Evolutionary conservation across 2,888 invertebrate species (phyloP), one percentile per base, ranked within the genome.

Genomic region (Mechanitis mazaeus): DNA sequence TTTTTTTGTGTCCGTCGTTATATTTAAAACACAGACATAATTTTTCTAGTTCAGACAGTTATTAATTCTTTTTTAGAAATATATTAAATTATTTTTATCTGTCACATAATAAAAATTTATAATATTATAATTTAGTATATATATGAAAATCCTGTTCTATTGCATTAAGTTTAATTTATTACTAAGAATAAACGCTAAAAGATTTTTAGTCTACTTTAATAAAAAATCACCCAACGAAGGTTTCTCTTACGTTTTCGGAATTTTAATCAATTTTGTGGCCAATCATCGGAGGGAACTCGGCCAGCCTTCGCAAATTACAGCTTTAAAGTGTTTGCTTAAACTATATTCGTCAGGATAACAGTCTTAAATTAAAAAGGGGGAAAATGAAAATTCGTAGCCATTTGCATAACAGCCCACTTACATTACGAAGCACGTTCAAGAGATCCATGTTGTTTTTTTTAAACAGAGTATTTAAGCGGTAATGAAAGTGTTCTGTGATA

Each of bases 241-340:
- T 47, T 50, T 50, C 54, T 57, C 55, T 59, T 79, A 84, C 85
- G 81, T 80, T 79, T 78, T 75, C 69, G 78, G 85, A 87, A 87
- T 87, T 87, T 87, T 85, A 87, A 87, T 87, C 85, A 87, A 85
- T 84, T 84, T 82, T 83, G 84, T 75, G 86, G 83, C 82, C 85
- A 83, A 85, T 86, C 83, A 80, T 79, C 78, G 80, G 67, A 75
- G 76, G 72, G 72, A 70, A 65, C 76, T 73, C 74, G 75, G 76
- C 79, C 77, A 75, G 75, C 75, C 76, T 80, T 83, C 77, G 71
- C 83, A 83, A 85, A 85, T 86, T 85, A 83, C 81, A 78, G 78
- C 78, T 78, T 80, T 78, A 73, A 79, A 82, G 70, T 77, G 75
- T 78, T 80, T 75, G 71, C 75, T 69, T 66, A 66, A 75, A 78